Percentiles rank a stretch among this genome's conserved stretches.
Conservation (phyloP, 2,797 vertebrate species). For the Triplophysa yarkandensis region DNA sequence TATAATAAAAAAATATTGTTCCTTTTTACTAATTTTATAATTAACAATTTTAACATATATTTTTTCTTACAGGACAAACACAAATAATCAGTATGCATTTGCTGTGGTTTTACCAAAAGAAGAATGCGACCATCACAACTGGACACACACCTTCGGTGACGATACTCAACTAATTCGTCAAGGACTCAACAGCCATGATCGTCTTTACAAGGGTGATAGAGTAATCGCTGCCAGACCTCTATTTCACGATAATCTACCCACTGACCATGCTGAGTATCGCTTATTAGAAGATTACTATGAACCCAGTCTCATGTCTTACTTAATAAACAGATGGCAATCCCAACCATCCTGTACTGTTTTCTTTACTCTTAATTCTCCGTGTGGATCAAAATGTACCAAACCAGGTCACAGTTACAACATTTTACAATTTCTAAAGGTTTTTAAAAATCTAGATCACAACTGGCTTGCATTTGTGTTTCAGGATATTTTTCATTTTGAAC, state of each 20-base stretch:
- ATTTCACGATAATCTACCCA: background rate
- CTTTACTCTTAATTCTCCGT: slow-evolving; percentile 4
- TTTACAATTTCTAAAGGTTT: background rate
- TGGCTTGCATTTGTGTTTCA: background rate
- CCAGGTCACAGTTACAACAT: background rate
- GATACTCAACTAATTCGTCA: background rate
- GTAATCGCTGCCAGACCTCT: background rate
- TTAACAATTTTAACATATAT: background rate
- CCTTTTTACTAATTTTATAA: too few species aligned
- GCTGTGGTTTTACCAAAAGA: background rate
- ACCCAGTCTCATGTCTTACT: background rate
- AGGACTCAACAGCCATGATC: background rate
- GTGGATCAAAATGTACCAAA: background rate
- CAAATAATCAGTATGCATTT: background rate
- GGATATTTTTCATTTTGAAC: background rate
- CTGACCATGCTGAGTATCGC: slow-evolving; percentile 16
- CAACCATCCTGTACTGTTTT: background rate
- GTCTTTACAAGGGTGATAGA: background rate
- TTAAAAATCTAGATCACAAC: background rate
- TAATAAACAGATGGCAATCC: background rate
- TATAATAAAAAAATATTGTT: too few species aligned
- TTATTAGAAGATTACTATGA: background rate
- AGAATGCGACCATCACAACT: background rate
- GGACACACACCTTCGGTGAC: background rate
- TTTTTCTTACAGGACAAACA: background rate